Evolutionary conservation across 2,113 vertebrate species (phyloP), one percentile per base, ranked within the genome.

Genomic region (Ophthalmolycus amberensis): DNA sequence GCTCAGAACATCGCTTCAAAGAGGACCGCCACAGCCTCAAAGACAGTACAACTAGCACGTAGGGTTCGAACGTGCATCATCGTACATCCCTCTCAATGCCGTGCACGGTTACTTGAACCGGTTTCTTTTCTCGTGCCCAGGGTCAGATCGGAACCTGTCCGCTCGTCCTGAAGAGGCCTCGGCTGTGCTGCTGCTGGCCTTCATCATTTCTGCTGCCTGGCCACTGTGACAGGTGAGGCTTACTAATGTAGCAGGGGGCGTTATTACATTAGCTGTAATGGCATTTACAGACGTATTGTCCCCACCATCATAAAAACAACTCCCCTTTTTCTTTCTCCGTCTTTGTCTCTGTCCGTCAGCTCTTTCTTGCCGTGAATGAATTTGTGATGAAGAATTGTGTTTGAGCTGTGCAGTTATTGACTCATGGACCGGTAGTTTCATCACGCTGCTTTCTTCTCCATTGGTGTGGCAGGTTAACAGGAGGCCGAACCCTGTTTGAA

Each of bases 1-100:
- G 87, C 83, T 0, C 80, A 91, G 56, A 89, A 91, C 74, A 77
- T 64, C 0, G 80, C 66, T n/a, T 81, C 87, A 0, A 77, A 5
- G 67, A 81, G 58, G 52, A 81, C 64, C 0, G 48, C 11, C 1
- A 59, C 32, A 9, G 69, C 8, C 4, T 1, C 37, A 5, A 86
- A 78, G 60, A 78, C 44, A 4, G 25, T 88, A 27, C 62, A 54
- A 5, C 16, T 86, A 3, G 40, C 15, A 89, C 85, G 88, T 89
- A 22, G 62, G 42, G 29, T 29, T 66, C 44, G 4, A 27, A 40
- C 52, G 5, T 14, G 3, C 37, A 37, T 63, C 29, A 8, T n/a
- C 15, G 10, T 15, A 7, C 32, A 37, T 29, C 20, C 20, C 20
- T 1, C 12, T 56, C 18, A 6, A 0, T 7, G 56, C 56, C 27